Conservation (phyloP, 2,888 invertebrate species). For the Tipula unca region DNA sequence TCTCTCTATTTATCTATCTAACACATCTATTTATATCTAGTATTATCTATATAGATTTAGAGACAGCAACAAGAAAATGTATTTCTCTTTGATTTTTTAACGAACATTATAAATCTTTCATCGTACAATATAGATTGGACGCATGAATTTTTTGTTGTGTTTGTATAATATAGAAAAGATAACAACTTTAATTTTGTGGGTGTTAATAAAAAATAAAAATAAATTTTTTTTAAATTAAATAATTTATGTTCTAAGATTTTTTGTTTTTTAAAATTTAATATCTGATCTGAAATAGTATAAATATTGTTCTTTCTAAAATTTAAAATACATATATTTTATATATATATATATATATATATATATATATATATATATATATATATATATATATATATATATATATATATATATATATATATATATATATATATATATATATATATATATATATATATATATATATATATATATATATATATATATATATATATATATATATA, state of each 20-base stretch:
- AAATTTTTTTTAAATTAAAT: neutral
- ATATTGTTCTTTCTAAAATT: neutral
- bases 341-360: too few relatives aligned
- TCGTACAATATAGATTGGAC: neutral
- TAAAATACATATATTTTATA: too few relatives aligned
- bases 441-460: too few relatives aligned
- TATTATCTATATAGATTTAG: too few relatives aligned
- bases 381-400: too few relatives aligned
- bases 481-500: too few relatives aligned
- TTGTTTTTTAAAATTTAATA: neutral
- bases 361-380: too few relatives aligned
- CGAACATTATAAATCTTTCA: neutral
- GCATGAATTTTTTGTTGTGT: neutral
- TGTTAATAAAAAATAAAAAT: neutral
- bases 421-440: too few relatives aligned
- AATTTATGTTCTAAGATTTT: neutral
- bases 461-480: too few relatives aligned
- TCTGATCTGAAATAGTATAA: neutral
- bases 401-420: too few relatives aligned
- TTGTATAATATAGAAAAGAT: neutral
- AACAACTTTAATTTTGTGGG: neutral
- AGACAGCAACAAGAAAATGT: neutral
- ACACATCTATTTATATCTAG: neutral
- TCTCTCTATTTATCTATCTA: neutral
- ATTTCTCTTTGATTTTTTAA: neutral